phyloP scores from a whole-genome alignment of 2,888 invertebrate genomes.

The Drosophila pegasa region DNA sequence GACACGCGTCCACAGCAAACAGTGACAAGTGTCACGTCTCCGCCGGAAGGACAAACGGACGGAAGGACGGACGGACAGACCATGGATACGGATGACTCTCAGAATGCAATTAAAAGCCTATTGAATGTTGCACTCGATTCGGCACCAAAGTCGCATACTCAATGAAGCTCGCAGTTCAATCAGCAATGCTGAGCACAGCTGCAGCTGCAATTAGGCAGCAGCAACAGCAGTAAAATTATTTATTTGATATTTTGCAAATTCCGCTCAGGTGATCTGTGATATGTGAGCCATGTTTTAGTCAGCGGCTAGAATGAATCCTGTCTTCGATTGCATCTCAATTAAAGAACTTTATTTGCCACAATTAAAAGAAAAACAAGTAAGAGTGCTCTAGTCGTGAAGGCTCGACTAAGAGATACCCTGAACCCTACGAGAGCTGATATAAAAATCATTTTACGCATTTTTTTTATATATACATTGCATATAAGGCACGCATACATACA shows the following conservation, averaged over 20 bases:
- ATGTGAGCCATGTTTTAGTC: neutral
- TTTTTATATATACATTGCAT: too few species aligned
- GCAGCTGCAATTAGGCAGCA: neutral
- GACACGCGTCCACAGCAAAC: neutral
- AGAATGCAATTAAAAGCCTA: neutral
- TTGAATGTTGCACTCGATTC: neutral
- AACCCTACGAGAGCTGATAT: too few species aligned
- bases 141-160: neutral
- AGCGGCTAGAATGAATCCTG: too few species aligned
- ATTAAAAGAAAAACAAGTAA: neutral
- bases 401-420: too few species aligned
- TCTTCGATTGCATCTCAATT: neutral
- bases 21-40: neutral
- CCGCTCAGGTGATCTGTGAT: neutral
- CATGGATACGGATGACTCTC: too few species aligned
- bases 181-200: neutral
- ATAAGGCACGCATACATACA: too few species aligned
- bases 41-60: too few species aligned
- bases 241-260: conserved; percentile 24
- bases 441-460: too few species aligned
- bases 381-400: too few species aligned
- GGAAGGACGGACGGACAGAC: too few species aligned
- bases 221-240: neutral
- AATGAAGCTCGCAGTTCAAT: neutral
- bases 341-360: neutral